Evolutionary conservation across 1,140 invertebrate species (phyloP).

Genomic region (Micrasema minimum): DNA sequence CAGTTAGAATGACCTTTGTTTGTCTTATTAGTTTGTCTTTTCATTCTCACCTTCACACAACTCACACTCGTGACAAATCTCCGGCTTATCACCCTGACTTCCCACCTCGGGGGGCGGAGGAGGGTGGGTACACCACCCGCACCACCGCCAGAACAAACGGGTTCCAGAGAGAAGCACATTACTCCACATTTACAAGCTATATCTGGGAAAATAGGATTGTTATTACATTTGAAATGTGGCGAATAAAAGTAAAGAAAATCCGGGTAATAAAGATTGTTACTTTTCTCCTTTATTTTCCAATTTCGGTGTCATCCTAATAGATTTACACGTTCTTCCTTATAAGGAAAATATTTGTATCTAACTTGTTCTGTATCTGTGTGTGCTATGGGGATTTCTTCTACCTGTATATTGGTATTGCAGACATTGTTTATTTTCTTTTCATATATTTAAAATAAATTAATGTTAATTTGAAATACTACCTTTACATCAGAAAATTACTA

Average conservation of each 20-base stretch:
- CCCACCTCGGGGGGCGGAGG: not conserved
- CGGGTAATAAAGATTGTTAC: constrained; percentile 26
- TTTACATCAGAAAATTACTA: too few relatives aligned
- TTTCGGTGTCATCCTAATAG: constrained; percentile 29
- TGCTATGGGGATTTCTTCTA: too few relatives aligned
- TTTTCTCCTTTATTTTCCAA: constrained; percentile 33
- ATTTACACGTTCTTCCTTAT: constrained; percentile 16
- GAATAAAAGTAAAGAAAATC: constrained; percentile 21
- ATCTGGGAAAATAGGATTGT: constrained; percentile 36
- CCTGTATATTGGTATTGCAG: too few relatives aligned
- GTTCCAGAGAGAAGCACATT: constrained; percentile 1
- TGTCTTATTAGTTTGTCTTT: not conserved
- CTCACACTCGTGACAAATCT: constrained; percentile 21
- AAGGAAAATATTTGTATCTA: not conserved
- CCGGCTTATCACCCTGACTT: constrained; percentile 11
- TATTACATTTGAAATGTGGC: constrained; percentile 29
- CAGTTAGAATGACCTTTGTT: too few relatives aligned
- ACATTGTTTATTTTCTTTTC: too few relatives aligned
- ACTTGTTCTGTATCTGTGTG: too few relatives aligned
- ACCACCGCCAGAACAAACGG: constrained; percentile 6
- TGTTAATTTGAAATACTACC: too few relatives aligned
- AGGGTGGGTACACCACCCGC: too few relatives aligned
- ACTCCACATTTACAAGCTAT: constrained; percentile 25
- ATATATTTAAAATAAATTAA: too few relatives aligned
- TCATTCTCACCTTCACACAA: not conserved